phyloP scores from a whole-genome alignment of 2,113 vertebrate species.

The Ammodytes marinus region DNA sequence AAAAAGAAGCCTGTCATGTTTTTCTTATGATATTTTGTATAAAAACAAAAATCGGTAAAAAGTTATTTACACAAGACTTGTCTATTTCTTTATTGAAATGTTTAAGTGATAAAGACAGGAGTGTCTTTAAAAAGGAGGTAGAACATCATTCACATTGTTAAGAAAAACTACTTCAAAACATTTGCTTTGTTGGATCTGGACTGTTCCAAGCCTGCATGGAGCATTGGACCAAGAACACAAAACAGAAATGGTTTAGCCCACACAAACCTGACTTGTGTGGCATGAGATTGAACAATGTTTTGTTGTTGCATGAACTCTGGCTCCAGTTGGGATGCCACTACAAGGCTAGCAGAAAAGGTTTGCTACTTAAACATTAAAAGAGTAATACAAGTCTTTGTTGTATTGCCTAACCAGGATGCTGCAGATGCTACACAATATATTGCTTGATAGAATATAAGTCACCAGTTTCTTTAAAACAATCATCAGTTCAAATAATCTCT shows the following conservation, averaged over 20 bases:
- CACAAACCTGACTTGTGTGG: neutral
- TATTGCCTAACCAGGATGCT: neutral
- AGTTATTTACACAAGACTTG: constrained; percentile 5
- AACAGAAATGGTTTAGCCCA: neutral
- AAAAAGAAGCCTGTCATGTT: constrained; percentile 47
- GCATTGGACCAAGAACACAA: neutral
- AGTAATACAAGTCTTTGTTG: neutral
- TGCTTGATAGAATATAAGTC: neutral
- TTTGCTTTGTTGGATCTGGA: constrained; percentile 7
- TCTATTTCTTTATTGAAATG: neutral
- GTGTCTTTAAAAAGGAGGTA: constrained; percentile 44
- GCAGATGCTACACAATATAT: neutral
- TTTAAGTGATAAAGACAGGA: neutral
- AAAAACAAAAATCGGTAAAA: constrained; percentile 64
- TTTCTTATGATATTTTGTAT: constrained; percentile 83
- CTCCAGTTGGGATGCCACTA: neutral
- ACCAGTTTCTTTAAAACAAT: neutral
- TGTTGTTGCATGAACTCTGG: too few species aligned
- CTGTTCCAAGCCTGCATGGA: neutral
- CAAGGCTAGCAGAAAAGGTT: too few species aligned
- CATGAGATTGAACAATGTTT: too few species aligned
- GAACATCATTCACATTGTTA: constrained; percentile 44
- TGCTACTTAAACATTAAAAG: too few species aligned
- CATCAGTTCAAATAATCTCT: constrained; percentile 6
- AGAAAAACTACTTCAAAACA: constrained; percentile 36